Conservation (phyloP, 2,888 invertebrate species). For the Dasysyrphus albostriatus region DNA sequence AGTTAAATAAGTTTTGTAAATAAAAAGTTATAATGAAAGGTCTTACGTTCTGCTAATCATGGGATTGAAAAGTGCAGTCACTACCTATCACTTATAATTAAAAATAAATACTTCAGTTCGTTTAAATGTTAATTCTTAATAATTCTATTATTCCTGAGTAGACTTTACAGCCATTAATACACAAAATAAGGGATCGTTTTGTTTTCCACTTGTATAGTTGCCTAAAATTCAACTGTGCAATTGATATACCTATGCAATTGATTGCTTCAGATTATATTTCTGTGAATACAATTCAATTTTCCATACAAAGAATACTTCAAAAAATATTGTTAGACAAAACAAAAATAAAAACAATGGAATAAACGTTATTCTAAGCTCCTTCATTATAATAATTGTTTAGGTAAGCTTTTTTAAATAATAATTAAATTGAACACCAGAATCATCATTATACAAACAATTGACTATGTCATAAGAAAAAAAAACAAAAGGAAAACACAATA, state of each 20-base stretch:
- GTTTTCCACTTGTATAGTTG: neutral
- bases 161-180: too few relatives aligned
- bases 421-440: neutral
- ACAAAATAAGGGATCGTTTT: too few relatives aligned
- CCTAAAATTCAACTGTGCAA: neutral
- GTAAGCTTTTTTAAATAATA: constrained; percentile 13
- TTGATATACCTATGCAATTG: neutral
- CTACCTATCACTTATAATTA: too few relatives aligned
- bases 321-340: neutral
- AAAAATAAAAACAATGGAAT: constrained; percentile 6
- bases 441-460: neutral
- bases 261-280: neutral
- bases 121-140: too few relatives aligned
- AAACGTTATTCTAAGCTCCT: neutral
- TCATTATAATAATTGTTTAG: constrained; percentile 15
- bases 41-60: too few relatives aligned
- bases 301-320: neutral
- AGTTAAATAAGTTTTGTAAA: too few relatives aligned
- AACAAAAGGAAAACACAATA: neutral
- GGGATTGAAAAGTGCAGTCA: too few relatives aligned
- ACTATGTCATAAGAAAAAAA: neutral
- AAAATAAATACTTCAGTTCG: too few relatives aligned
- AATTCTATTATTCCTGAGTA: too few relatives aligned
- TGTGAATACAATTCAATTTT: neutral
- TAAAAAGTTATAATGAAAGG: too few relatives aligned